Evolutionary conservation across 2,888 invertebrate genomes (phyloP).

Genomic region (Saturnia japonica): DNA sequence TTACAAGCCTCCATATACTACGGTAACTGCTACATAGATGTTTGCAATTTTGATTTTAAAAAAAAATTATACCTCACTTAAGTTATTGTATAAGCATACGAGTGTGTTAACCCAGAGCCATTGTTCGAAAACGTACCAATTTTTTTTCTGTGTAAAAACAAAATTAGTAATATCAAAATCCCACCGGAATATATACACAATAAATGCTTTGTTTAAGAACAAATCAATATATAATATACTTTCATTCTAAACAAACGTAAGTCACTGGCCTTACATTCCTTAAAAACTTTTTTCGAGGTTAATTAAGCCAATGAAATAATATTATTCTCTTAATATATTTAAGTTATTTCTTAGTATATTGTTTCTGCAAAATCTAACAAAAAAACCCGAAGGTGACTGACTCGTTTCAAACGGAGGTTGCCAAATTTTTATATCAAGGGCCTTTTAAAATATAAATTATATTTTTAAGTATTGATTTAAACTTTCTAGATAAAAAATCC

Average conservation of each 20-base stretch:
- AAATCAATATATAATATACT: neutral
- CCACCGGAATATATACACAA: neutral
- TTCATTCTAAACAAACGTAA: neutral
- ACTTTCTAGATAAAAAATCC: neutral
- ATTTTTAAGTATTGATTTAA: neutral
- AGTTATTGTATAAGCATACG: too few relatives aligned
- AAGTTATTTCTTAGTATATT: neutral
- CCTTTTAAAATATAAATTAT: neutral
- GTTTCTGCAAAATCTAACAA: neutral
- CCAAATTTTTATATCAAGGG: neutral
- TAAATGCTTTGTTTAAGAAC: neutral
- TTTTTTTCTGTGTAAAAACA: too few relatives aligned
- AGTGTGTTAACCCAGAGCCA: too few relatives aligned
- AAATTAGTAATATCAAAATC: neutral
- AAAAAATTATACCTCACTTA: too few relatives aligned
- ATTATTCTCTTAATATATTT: neutral
- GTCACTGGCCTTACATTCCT: slow-evolving; percentile 4
- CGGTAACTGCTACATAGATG: too few relatives aligned
- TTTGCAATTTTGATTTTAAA: too few relatives aligned
- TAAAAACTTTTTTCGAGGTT: neutral
- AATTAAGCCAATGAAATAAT: neutral
- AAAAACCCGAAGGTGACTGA: neutral
- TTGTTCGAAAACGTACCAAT: too few relatives aligned
- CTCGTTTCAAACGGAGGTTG: neutral
- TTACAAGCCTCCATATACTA: too few relatives aligned